Evolutionary conservation across 2,113 vertebrate species (phyloP).

Genomic region (Columba livia): DNA sequence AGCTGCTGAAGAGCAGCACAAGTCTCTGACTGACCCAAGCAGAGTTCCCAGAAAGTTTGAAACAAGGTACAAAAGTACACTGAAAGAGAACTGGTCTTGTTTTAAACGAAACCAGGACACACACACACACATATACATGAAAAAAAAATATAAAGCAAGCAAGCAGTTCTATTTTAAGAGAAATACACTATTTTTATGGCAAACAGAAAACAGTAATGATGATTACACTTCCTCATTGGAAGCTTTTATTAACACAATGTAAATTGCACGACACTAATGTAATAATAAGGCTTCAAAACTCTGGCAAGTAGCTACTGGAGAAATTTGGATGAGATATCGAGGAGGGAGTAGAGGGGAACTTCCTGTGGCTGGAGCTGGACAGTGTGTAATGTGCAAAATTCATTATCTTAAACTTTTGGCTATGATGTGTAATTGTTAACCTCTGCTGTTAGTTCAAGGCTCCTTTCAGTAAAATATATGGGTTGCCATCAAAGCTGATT

Average conservation of each 20-base stretch:
- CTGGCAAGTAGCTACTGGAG: neutral
- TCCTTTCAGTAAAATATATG: constrained; percentile 73
- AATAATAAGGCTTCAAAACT: constrained; percentile 5
- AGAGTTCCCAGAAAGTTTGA: neutral
- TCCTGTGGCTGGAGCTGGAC: constrained; percentile 15
- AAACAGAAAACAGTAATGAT: constrained; percentile 28
- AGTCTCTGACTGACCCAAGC: neutral
- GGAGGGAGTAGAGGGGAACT: neutral
- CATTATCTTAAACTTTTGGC: constrained; percentile 74
- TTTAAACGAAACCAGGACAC: neutral
- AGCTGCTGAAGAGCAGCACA: neutral
- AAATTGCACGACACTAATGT: neutral
- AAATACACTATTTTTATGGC: constrained; percentile 37
- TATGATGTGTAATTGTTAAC: constrained; percentile 76
- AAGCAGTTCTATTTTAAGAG: constrained; percentile 39
- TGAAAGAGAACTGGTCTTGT: no score
- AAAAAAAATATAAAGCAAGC: neutral
- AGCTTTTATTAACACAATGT: constrained; percentile 30
- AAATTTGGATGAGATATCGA: constrained; percentile 4
- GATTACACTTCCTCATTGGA: constrained; percentile 36
- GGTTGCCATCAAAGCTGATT: constrained; percentile 72
- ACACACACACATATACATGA: neutral
- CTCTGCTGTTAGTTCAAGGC: constrained; percentile 69
- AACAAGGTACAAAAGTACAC: neutral
- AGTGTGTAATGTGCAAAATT: constrained; percentile 64